phyloP scores from a whole-genome alignment of 2,797 vertebrate species.

The Petrocephalus sullivani region DNA sequence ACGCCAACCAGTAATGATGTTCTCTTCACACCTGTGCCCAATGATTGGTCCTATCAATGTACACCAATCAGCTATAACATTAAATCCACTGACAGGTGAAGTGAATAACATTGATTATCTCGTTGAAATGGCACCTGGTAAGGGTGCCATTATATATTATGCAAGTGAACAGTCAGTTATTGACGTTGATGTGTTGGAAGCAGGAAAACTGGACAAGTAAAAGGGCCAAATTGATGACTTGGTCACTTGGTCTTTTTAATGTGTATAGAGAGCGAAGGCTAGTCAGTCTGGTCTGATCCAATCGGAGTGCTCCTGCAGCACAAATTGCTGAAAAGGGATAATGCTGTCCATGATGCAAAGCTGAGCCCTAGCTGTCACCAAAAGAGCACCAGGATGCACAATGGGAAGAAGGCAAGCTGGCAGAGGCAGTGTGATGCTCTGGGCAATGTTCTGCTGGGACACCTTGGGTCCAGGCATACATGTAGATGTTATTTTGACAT shows the following conservation, averaged over 20 bases:
- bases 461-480: background rate
- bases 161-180: background rate
- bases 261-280: background rate
- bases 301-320: background rate
- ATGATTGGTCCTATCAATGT: background rate
- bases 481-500: background rate
- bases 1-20: background rate
- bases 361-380: background rate
- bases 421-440: background rate
- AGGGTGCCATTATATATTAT: background rate
- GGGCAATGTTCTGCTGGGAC: background rate
- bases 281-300: background rate
- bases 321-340: background rate
- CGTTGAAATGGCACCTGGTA: background rate
- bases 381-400: background rate
- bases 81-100: background rate
- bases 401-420: background rate
- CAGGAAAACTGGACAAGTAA: background rate
- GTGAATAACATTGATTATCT: background rate
- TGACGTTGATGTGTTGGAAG: background rate
- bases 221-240: background rate
- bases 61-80: background rate
- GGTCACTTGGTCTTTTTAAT: background rate
- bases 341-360: background rate
- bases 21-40: background rate